Percentiles rank a stretch among this genome's conserved stretches.
Evolutionary conservation across 1,140 invertebrate species (phyloP).

Genomic region (Orchestia grillus): DNA sequence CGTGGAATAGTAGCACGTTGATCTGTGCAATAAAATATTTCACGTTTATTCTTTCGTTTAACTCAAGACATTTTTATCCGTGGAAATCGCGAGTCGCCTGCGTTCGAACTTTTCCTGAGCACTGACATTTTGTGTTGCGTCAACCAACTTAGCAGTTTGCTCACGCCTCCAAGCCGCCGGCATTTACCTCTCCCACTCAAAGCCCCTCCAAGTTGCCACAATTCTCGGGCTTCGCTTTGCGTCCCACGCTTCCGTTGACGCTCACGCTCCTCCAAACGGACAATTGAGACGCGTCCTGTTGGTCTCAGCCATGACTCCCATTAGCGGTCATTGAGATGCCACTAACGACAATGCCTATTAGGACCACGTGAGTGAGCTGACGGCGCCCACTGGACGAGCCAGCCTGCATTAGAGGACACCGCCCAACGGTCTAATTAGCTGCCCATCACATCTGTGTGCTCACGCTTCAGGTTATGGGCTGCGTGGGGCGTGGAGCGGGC

Average conservation of each 20-base stretch:
- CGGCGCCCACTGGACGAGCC: neutral
- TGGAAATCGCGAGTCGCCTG: neutral
- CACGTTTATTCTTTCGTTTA: neutral
- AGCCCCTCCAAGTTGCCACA: neutral
- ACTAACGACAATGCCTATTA: slow-evolving; percentile 17
- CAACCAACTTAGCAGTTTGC: neutral
- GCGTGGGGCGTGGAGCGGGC: neutral
- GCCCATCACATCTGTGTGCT: neutral
- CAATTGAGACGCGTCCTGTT: neutral
- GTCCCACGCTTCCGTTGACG: neutral
- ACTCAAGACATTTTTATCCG: neutral
- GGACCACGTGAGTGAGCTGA: neutral
- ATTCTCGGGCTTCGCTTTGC: neutral
- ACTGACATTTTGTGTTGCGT: neutral
- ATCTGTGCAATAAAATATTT: too few species aligned
- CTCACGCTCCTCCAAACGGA: neutral
- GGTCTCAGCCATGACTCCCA: neutral
- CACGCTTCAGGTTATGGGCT: neutral
- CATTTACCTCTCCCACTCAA: neutral
- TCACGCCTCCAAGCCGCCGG: neutral
- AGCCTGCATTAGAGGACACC: neutral
- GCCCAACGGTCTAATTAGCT: neutral
- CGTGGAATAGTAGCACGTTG: too few species aligned
- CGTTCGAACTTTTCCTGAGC: neutral
- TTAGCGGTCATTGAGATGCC: neutral